Base-by-base conservation (phyloP, 2,797 vertebrate species). In the Spatula versicolor region DNA sequence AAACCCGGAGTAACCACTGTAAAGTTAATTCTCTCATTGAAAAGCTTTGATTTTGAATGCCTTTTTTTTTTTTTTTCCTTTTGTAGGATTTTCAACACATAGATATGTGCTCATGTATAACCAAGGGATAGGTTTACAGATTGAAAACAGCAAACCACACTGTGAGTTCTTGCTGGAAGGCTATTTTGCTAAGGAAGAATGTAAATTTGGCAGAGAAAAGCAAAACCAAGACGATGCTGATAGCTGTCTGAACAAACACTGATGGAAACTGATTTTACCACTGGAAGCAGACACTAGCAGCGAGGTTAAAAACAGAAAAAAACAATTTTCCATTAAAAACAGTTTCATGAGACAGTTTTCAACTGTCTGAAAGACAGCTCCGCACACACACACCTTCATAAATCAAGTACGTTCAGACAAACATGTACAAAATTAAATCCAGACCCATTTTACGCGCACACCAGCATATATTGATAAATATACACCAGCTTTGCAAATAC, bases 1-100 rank as follows among this genome's bases (percentile, higher is more conserved):
- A 54, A 64, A 68, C 56, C 39, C 46, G 28, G 62, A n/a, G 58
- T 83, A 93, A 85, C 75, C 67, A 69, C 48, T 28, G 72, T 43
- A 12, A 66, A 86, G 92, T 92, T 85, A 86, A 93, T 93, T 93
- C 92, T 59, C 75, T 93, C 75, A 93, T 95, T 94, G 94, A 71
- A 84, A 84, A 89, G 56, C 75, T 87, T 8, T 81, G 63, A 88
- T 85, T 95, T 88, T 39, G 56, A 72, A 19, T 12, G 26, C 39
- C 35, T n/a, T n/a, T n/a, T 35, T 35, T 39, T 84, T 88, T 77
- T 84, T 90, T 39, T 12, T 8, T 7, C 35, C 15, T 84, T 88
- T 52, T 69, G 60, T 50, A 78, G 92, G 90, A 85, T 92, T 95
- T 95, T 55, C 82, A 91, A 63, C 80, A 22, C 6, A 21, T 8